Percentiles rank a stretch among this genome's conserved stretches.
Conservation (phyloP, 2,888 invertebrate species). For the Beris morrisii region DNA sequence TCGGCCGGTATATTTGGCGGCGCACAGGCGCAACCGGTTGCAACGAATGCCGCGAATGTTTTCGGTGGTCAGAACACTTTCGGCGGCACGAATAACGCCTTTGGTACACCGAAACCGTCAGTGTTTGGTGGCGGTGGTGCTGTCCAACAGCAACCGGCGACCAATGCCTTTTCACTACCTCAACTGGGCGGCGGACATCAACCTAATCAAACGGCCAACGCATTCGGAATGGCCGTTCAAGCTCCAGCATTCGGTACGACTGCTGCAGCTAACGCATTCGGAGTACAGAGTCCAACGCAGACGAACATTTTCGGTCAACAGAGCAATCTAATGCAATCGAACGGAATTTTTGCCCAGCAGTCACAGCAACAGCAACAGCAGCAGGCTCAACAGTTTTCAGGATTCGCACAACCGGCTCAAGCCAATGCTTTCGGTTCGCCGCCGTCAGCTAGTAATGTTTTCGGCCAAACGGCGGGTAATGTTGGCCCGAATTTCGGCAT, state of each 20-base stretch:
- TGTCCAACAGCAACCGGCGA: conserved; percentile 13
- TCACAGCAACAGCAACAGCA: conserved; percentile 35
- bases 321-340: conserved; percentile 27
- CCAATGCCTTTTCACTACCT: conserved; percentile 42
- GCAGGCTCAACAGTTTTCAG: conserved; percentile 8
- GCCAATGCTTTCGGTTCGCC: conserved; percentile 37
- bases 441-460: conserved; percentile 16
- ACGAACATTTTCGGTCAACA: conserved; percentile 43
- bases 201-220: conserved; percentile 1
- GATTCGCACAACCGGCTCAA: conserved; percentile 16
- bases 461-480: conserved; percentile 24
- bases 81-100: not conserved
- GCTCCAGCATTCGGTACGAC: conserved; percentile 40
- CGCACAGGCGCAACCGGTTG: conserved; percentile 27
- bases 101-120: conserved; percentile 30
- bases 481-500: conserved; percentile 36
- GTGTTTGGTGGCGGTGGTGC: conserved; percentile 25
- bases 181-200: conserved; percentile 29
- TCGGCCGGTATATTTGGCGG: conserved; percentile 22
- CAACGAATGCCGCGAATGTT: conserved; percentile 12
- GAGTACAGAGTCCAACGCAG: conserved; percentile 45
- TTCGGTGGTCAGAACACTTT: conserved; percentile 4
- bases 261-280: conserved; percentile 47
- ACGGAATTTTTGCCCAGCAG: not conserved
- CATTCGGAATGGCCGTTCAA: conserved; percentile 14